These are phyloP conservation scores for Drosophila busckii DNA, from an alignment of 1,140 invertebrate species.

Conservation along the genomic window DNA sequence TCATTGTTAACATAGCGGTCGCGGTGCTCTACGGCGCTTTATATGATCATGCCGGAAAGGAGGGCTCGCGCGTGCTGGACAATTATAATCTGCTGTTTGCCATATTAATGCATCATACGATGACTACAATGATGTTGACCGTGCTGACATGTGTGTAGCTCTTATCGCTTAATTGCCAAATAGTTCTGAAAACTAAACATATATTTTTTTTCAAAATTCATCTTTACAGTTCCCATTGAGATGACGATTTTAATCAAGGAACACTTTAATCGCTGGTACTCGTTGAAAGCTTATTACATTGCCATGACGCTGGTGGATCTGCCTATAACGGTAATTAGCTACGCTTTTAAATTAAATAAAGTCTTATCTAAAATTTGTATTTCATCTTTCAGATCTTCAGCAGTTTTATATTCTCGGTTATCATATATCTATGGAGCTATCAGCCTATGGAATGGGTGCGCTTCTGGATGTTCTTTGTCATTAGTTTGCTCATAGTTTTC, in stretches of 20 bases:
- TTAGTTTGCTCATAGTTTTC: constrained; percentile 89
- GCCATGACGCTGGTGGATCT: constrained; percentile 92
- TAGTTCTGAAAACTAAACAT: not conserved
- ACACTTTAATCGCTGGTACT: constrained; percentile 98
- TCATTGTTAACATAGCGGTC: constrained; percentile 85
- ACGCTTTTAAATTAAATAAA: not conserved
- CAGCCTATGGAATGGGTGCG: constrained; percentile 88
- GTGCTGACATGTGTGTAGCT: constrained; percentile 83
- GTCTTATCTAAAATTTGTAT: not conserved
- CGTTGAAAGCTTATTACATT: constrained; percentile 93
- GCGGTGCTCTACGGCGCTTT: constrained; percentile 87
- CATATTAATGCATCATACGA: constrained; percentile 90
- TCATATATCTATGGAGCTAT: constrained; percentile 92
- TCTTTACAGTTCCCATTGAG: constrained; percentile 90
- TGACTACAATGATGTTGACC: constrained; percentile 92
- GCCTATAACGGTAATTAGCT: constrained; percentile 84
- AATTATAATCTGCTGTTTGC: constrained; percentile 91
- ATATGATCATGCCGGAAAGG: constrained; percentile 85
- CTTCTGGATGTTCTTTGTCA: constrained; percentile 90
- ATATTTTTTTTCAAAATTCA: constrained; percentile 1
- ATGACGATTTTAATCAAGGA: constrained; percentile 94
- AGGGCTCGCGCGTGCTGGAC: constrained; percentile 86
- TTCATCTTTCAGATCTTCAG: constrained; percentile 82
- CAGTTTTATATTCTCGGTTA: constrained; percentile 87
- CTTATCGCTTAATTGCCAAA: not conserved